Evolutionary conservation across 2,888 invertebrate genomes (phyloP).

Genomic region (Dorcus parallelipipedus): DNA sequence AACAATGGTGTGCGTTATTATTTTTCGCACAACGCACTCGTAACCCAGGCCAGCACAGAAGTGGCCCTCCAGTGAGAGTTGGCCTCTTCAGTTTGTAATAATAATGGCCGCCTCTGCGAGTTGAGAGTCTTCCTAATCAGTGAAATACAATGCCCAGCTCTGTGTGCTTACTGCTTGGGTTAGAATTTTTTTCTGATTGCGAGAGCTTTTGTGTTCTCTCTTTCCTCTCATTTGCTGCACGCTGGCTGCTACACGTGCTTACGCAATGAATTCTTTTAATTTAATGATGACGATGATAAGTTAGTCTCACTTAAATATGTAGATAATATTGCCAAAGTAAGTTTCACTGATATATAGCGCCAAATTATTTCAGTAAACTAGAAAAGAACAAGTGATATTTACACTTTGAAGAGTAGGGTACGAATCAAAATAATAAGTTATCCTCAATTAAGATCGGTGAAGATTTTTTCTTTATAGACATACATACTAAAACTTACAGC

Average conservation of each 20-base stretch:
- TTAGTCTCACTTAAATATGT: not conserved
- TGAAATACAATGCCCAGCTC: slow-evolving; percentile 32
- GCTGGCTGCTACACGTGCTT: too few relatives aligned
- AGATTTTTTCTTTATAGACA: too few relatives aligned
- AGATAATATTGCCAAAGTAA: not conserved
- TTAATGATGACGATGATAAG: not conserved
- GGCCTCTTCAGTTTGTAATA: slow-evolving; percentile 37
- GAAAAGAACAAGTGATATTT: too few relatives aligned
- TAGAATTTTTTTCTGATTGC: slow-evolving; percentile 17
- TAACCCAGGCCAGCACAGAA: slow-evolving; percentile 36
- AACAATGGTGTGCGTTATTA: slow-evolving; percentile 27
- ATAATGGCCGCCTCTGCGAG: slow-evolving; percentile 33
- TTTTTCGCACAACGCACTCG: slow-evolving; percentile 23
- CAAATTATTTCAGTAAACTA: too few relatives aligned
- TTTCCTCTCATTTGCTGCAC: too few relatives aligned
- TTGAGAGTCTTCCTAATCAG: slow-evolving; percentile 36
- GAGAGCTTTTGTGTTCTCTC: slow-evolving; percentile 20
- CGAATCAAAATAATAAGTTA: too few relatives aligned
- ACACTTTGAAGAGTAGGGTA: too few relatives aligned
- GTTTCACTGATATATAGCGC: not conserved
- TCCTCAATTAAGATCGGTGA: too few relatives aligned
- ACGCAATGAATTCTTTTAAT: too few relatives aligned
- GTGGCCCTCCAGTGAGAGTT: slow-evolving; percentile 38
- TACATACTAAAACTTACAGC: too few relatives aligned
- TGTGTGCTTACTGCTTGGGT: slow-evolving; percentile 21